These are phyloP conservation scores for Carollia perspicillata DNA, from an alignment of 2,113 vertebrate genomes.

Conservation along the genomic window DNA sequence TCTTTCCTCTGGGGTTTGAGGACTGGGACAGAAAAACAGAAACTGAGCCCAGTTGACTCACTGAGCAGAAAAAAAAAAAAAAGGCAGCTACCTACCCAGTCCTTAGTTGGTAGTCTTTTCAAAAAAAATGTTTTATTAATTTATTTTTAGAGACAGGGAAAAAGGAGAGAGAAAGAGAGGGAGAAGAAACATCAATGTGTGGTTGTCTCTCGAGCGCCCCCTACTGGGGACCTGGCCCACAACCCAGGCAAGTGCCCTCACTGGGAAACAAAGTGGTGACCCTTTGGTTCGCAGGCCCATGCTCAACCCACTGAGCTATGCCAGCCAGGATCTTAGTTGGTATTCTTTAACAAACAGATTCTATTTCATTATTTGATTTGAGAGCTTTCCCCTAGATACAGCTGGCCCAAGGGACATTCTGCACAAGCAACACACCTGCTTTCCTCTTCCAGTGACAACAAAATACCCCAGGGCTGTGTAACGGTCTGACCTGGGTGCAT, in stretches of 20 bases:
- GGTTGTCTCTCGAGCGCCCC: too few species aligned
- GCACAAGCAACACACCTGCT: constrained; percentile 51
- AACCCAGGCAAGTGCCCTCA: too few species aligned
- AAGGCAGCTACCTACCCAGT: background rate
- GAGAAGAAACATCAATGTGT: too few species aligned
- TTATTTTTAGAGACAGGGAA: too few species aligned
- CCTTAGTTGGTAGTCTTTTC: constrained; percentile 40
- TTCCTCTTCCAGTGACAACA: constrained; percentile 22
- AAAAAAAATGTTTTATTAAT: too few species aligned
- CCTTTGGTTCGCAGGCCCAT: too few species aligned
- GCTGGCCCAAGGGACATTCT: background rate
- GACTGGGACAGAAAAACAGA: background rate
- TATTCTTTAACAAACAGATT: constrained; percentile 52
- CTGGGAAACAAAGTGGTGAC: too few species aligned
- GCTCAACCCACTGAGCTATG: too few species aligned
- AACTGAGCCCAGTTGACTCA: background rate
- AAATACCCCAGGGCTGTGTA: constrained; percentile 15
- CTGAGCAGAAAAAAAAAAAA: background rate
- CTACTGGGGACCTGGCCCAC: too few species aligned
- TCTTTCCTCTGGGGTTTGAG: background rate
- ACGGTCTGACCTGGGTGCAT: constrained; percentile 26
- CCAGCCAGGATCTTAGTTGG: background rate
- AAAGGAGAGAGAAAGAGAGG: too few species aligned
- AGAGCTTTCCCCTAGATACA: constrained; percentile 39
- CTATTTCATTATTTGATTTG: constrained; percentile 41